Conservation (phyloP, 2,888 invertebrate species). For the Pristionchus exspectatus region DNA sequence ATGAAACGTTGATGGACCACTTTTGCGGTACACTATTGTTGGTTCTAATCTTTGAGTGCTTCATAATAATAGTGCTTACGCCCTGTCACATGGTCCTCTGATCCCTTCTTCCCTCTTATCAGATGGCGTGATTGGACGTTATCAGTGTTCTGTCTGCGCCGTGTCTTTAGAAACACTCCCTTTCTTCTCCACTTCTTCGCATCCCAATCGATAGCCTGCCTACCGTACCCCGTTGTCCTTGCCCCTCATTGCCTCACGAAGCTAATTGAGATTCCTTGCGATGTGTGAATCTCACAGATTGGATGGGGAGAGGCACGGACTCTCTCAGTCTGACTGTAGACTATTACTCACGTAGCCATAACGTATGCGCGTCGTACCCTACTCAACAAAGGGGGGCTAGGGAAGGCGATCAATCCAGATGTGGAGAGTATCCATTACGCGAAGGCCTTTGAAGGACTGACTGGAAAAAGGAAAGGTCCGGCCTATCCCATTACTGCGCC, state of each 20-base stretch:
- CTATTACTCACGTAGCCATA: neutral
- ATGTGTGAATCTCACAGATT: neutral
- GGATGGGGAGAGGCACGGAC: neutral
- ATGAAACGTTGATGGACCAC: too few relatives aligned
- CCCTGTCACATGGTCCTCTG: conserved; percentile 29
- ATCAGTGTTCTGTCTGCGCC: conserved; percentile 27
- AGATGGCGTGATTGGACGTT: conserved; percentile 25
- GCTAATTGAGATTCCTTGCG: neutral
- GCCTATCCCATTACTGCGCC: neutral
- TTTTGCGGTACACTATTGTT: too few relatives aligned
- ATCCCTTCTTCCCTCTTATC: neutral
- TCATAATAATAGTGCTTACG: neutral
- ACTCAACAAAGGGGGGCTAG: neutral
- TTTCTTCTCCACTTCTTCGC: neutral
- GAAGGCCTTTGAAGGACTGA: neutral
- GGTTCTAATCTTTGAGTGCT: neutral
- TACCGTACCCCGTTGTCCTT: neutral
- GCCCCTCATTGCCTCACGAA: neutral
- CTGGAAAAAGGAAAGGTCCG: neutral
- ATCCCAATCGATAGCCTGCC: neutral
- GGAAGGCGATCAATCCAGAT: neutral
- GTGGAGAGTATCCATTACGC: neutral
- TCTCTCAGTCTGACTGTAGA: neutral
- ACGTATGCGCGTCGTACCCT: neutral
- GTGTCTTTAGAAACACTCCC: neutral